Evolutionary conservation across 2,113 vertebrate genomes (phyloP), one percentile per base, ranked within the genome.

Genomic region (Corythaixoides concolor): DNA sequence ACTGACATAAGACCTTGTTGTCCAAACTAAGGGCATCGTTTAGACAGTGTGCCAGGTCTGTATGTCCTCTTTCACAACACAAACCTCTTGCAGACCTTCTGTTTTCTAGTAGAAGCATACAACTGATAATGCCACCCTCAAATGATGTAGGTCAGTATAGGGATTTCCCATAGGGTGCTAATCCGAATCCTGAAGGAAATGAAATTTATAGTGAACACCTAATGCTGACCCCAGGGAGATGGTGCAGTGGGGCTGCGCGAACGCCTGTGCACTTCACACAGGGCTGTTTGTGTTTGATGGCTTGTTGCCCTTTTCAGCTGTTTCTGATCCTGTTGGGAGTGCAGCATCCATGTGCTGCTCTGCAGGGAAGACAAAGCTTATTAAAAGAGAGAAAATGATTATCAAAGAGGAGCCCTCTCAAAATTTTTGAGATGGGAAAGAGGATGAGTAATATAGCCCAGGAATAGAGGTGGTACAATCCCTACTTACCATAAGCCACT

Each of bases 21-120:
- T 58, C 43, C 28, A 19, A 55, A 50, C 33, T 2, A 20, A 39
- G 35, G 32, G 19, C 60, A 22, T 59, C 3, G 1, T 35, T n/a
- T 20, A 32, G 56, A 12, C 15, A 10, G 16, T 1, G 50, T 23
- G 17, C 11, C 23, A 10, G 15, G 28, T 32, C 37, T 13, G 7
- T 12, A 2, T 8, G 23, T 32, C 28, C 19, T 0, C 39, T 80
- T 63, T 55, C 15, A 2, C 32, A 30, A 18, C 0, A 3, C n/a
- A 56, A 19, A 59, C 33, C 21, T 1, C 22, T 49, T 41, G n/a
- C n/a, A 4, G 12, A 21, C 24, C 16, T 69, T n/a, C 23, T 37
- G 19, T 60, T 66, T 15, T 11, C 28, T 17, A 6, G 12, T 35
- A 33, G n/a, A 43, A 89, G 30, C 20, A 27, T 5, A 6, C 52